Percentiles rank a stretch among this genome's conserved stretches.
Conservation (phyloP, 2,888 invertebrate genomes). For the Physocephala rufipes region DNA sequence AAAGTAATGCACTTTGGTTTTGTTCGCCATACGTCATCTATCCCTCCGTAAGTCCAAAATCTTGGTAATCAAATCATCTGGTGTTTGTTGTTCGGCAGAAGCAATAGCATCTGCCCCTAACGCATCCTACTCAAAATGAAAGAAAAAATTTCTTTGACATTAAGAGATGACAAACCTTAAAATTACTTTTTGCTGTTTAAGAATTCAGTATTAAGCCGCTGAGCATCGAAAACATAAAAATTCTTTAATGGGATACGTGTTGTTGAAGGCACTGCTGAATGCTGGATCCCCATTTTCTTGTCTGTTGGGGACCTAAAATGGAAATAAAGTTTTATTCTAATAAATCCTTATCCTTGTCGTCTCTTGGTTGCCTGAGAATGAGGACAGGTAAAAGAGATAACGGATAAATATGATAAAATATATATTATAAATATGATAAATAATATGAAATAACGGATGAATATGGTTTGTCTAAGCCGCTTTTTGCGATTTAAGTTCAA, state of each 20-base stretch:
- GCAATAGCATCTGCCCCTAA: conserved; percentile 33
- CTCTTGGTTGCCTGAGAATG: not conserved
- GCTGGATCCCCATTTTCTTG: no score
- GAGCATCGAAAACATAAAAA: conserved; percentile 43
- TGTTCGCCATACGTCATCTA: no score
- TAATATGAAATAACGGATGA: no score
- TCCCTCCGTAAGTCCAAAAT: conserved; percentile 39
- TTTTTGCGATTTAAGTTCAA: not conserved
- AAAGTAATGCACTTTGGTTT: conserved; percentile 49
- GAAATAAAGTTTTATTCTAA: conserved; percentile 1
- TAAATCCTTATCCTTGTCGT: not conserved
- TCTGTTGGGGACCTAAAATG: no score
- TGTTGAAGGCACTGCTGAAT: no score
- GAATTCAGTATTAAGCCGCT: conserved; percentile 15
- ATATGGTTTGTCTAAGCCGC: not conserved
- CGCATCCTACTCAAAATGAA: conserved; percentile 55
- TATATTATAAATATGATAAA: no score
- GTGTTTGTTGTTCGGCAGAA: no score
- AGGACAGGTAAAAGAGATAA: no score
- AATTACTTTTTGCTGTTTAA: conserved; percentile 51
- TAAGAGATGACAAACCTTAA: conserved; percentile 65
- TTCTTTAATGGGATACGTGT: no score
- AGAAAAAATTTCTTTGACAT: conserved; percentile 65
- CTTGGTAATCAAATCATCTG: conserved; percentile 59
- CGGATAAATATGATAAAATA: no score